Conservation (phyloP, 2,113 vertebrate genomes). For the Corythornis cristatus region DNA sequence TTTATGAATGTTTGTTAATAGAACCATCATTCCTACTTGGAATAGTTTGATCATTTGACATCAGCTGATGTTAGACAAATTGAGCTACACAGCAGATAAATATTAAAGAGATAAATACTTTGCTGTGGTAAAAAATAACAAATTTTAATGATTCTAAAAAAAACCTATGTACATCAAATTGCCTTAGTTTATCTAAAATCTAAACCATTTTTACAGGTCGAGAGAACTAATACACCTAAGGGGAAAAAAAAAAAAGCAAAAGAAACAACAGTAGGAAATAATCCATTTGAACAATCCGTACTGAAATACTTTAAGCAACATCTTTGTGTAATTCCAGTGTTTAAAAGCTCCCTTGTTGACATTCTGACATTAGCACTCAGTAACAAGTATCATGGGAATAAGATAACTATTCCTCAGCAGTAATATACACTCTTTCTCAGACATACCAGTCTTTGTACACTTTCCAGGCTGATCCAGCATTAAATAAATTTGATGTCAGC, state of each 20-base stretch:
- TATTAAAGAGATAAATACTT: conserved; percentile 39
- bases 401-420: neutral
- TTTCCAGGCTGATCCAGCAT: conserved; percentile 19
- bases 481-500: conserved; percentile 58
- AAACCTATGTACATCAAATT: neutral
- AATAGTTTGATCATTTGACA: neutral
- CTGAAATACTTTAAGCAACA: neutral
- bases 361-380: conserved; percentile 12
- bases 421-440: neutral
- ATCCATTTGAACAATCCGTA: neutral
- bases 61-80: neutral
- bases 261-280: neutral
- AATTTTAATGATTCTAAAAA: neutral
- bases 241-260: neutral
- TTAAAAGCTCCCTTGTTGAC: conserved; percentile 4
- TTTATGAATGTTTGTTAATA: neutral
- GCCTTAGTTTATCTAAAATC: conserved; percentile 9
- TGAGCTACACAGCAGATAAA: neutral
- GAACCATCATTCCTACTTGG: neutral
- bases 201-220: neutral
- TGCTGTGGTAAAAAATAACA: neutral
- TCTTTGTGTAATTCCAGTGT: conserved; percentile 7
- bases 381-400: conserved; percentile 51
- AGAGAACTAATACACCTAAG: neutral
- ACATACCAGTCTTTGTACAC: neutral